phyloP scores from a whole-genome alignment of 2,888 invertebrate species.

The Euplagia quadripunctaria region DNA sequence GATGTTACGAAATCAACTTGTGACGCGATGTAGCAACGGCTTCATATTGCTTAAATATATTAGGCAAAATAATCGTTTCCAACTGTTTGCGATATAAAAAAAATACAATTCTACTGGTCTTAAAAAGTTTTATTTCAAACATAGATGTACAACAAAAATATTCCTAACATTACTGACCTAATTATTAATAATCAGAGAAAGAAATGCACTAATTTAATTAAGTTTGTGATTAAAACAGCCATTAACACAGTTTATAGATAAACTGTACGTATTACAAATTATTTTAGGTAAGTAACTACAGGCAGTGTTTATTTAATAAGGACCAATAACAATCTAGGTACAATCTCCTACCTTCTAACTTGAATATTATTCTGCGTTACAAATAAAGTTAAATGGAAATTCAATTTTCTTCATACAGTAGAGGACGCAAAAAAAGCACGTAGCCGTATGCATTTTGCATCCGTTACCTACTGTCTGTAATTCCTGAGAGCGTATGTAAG shows the following conservation, averaged over 20 bases:
- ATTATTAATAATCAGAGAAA: neutral
- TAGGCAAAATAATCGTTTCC: conserved; percentile 45
- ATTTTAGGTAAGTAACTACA: neutral
- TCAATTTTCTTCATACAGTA: neutral
- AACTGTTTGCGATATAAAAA: neutral
- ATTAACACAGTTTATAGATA: neutral
- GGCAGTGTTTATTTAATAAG: neutral
- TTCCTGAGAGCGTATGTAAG: neutral
- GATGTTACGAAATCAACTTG: conserved; percentile 67
- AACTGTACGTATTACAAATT: neutral
- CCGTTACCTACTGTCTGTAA: neutral
- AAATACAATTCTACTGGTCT: neutral
- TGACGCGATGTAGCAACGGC: conserved; percentile 52
- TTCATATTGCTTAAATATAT: conserved; percentile 60
- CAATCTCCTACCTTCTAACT: too few relatives aligned
- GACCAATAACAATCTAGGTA: too few relatives aligned
- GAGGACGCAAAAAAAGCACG: neutral
- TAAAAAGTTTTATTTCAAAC: neutral
- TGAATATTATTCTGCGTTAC: neutral
- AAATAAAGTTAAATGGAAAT: neutral
- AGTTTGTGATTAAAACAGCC: neutral
- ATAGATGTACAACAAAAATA: neutral
- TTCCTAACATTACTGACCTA: neutral
- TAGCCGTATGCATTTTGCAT: neutral
- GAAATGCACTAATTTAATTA: neutral